Percentiles rank a stretch among this genome's conserved stretches.
Evolutionary conservation across 2,797 vertebrate genomes (phyloP).

Genomic region (Columba guinea): DNA sequence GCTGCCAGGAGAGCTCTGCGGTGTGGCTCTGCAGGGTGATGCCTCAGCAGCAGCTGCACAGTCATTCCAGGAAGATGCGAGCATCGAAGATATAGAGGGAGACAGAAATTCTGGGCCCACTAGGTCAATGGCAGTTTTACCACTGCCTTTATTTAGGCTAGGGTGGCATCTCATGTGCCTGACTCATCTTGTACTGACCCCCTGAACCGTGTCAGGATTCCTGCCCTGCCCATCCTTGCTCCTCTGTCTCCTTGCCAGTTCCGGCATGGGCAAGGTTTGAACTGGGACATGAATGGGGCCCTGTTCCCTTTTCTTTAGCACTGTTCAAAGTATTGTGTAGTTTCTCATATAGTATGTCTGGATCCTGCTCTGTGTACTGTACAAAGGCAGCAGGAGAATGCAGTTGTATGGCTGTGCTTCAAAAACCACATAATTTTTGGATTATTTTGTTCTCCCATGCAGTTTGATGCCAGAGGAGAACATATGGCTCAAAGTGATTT

Average conservation of each 20-base stretch:
- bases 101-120: neutral
- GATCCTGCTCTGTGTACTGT: neutral
- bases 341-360: neutral
- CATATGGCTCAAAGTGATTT: neutral
- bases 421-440: conserved; percentile 29
- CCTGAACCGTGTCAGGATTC: neutral
- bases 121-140: neutral
- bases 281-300: neutral
- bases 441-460: conserved; percentile 30
- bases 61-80: neutral
- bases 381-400: neutral
- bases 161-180: neutral
- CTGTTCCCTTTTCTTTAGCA: neutral
- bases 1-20: neutral
- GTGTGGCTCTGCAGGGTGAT: accelerated
- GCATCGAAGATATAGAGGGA: neutral
- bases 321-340: neutral
- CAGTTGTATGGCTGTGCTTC: neutral
- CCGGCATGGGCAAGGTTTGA: neutral
- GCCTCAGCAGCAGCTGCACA: neutral
- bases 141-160: neutral
- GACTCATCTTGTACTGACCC: neutral
- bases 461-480: conserved; percentile 11
- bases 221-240: neutral
- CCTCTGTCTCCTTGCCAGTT: neutral